phyloP scores from a whole-genome alignment of 2,113 vertebrate species.

The Balaenoptera acutorostrata region DNA sequence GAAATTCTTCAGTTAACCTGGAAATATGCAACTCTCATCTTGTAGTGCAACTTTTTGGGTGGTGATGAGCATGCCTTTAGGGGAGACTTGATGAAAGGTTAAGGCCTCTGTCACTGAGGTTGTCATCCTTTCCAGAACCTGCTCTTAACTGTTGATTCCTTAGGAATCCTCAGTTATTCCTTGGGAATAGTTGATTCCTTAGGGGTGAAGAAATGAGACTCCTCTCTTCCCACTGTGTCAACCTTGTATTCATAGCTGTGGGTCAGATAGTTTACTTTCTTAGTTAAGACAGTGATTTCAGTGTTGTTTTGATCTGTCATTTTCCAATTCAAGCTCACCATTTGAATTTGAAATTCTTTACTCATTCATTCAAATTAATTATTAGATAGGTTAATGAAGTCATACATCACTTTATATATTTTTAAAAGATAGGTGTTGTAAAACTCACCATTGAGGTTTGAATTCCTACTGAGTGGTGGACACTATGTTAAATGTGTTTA shows the following conservation, averaged over 20 bases:
- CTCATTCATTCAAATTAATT: background rate
- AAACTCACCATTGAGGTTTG: background rate
- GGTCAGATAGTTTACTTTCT: background rate
- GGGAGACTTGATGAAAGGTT: background rate
- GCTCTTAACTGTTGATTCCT: background rate
- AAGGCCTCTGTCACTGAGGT: background rate
- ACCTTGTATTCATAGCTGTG: background rate
- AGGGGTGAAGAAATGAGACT: background rate
- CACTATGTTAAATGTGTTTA: background rate
- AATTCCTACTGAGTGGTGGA: background rate
- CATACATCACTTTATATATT: background rate
- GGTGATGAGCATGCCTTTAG: background rate
- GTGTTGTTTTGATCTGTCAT: background rate
- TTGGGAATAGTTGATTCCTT: background rate
- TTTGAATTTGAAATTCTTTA: background rate
- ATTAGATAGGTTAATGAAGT: background rate
- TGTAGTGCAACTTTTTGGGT: background rate
- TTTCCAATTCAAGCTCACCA: background rate
- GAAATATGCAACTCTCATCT: background rate
- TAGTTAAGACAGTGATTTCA: background rate
- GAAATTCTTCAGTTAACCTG: background rate
- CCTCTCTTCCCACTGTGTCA: background rate
- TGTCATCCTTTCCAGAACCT: background rate
- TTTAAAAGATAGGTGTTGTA: background rate
- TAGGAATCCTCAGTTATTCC: background rate